Percentiles rank a stretch among this genome's conserved stretches.
These are phyloP conservation scores for Boloria euphrosyne DNA, from an alignment of 2,888 invertebrate species.

Conservation along the genomic window DNA sequence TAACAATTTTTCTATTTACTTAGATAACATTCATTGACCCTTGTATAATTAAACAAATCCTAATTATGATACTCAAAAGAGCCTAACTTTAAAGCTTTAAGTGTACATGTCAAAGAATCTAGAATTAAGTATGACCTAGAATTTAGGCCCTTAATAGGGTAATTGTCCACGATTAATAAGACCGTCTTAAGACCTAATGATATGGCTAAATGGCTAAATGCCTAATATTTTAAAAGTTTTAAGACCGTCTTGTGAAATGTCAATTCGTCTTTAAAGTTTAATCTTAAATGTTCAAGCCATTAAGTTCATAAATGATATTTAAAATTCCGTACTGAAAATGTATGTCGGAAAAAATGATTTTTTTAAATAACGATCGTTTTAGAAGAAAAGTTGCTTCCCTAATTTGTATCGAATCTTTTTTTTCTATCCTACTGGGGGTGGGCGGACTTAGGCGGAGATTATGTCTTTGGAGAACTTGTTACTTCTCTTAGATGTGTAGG, in stretches of 20 bases:
- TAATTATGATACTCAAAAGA: slow-evolving; percentile 39
- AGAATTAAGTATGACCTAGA: slow-evolving; percentile 35
- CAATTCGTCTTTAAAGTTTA: slow-evolving; percentile 13
- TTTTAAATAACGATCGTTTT: no score
- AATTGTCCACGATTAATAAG: slow-evolving; percentile 7
- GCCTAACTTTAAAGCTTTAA: slow-evolving; percentile 77
- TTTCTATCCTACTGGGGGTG: no score
- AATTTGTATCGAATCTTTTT: no score
- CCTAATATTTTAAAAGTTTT: slow-evolving; percentile 11
- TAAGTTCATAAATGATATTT: slow-evolving; percentile 4
- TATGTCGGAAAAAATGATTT: no score
- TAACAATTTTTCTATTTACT: no score
- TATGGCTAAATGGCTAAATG: not conserved
- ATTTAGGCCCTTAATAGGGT: slow-evolving; percentile 21
- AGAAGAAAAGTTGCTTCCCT: no score
- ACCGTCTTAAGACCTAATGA: slow-evolving; percentile 11
- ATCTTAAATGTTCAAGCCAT: slow-evolving; percentile 1
- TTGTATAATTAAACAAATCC: slow-evolving; percentile 10
- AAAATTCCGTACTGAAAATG: no score
- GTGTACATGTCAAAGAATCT: slow-evolving; percentile 71
- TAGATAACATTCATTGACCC: not conserved
- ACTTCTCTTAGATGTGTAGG: no score
- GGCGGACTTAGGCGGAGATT: no score
- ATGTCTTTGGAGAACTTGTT: no score
- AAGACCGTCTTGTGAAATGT: slow-evolving; percentile 21